Percentiles rank a stretch among this genome's conserved stretches.
Conservation (phyloP, 2,888 invertebrate species). For the Andrena chrysosceles region DNA sequence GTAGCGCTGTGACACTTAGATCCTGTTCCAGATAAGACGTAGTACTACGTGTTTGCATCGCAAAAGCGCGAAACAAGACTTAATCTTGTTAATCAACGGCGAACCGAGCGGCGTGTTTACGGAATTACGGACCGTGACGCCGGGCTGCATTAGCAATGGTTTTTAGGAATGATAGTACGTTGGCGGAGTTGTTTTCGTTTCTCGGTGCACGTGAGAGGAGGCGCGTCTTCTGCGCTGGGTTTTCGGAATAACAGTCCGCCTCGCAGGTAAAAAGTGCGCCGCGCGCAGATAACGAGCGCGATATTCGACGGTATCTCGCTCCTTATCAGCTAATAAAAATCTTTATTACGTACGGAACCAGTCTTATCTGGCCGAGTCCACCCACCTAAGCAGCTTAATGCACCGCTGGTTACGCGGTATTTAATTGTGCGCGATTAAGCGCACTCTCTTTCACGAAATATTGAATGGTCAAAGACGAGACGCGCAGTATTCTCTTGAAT, state of each 20-base stretch:
- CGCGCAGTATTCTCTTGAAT: constrained; percentile 19
- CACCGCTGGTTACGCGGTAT: background rate
- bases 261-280: background rate
- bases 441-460: background rate
- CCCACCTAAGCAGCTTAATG: constrained; percentile 5
- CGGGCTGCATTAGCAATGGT: background rate
- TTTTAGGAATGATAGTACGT: constrained; percentile 9
- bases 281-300: constrained; percentile 25
- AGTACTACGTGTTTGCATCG: background rate
- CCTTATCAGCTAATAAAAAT: constrained; percentile 60
- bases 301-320: constrained; percentile 38
- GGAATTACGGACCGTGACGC: constrained; percentile 24
- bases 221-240: constrained; percentile 20
- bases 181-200: background rate
- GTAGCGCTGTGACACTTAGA: background rate
- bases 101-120: constrained; percentile 2
- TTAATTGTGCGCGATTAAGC: constrained; percentile 37
- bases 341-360: constrained; percentile 45
- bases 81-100: constrained; percentile 35
- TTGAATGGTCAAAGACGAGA: background rate
- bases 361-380: constrained; percentile 27
- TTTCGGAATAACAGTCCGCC: constrained; percentile 19
- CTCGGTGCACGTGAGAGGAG: too few species aligned
- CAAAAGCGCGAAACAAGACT: background rate
- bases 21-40: background rate